Base-by-base conservation (phyloP, 2,113 vertebrate genomes). In the Archilochus colubris region DNA sequence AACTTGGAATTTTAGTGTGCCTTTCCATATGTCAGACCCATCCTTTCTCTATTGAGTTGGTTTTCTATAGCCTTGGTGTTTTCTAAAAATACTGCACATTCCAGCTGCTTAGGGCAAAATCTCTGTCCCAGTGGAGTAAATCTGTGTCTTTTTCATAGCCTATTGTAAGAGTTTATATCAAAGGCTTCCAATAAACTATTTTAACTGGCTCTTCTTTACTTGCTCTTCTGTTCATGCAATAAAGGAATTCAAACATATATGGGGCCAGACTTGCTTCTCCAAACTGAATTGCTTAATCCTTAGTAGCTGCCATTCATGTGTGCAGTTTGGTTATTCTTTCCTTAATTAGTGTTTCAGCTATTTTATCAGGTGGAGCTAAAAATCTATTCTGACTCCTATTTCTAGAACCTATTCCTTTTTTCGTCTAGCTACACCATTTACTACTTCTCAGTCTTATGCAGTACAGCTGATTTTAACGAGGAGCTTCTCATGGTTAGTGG, bases 321-420 rank as follows among this genome's bases (percentile, higher is more conserved):
- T 81, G 64, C 59, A 74, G 53, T 91, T 86, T 77, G 36, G 51
- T 93, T 88, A 77, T 33, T 86, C 75, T 58, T 7, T 68, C 54
- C 82, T 91, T 94, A 91, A 94, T 95, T 86, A 94, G 43, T n/a
- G 86, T 81, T 94, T 94, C 86, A 92, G 40, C 64, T 88, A 36
- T 81, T 94, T 88, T 73, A 79, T 44, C 69, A 82, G 61, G 30
- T 92, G 25, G 48, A 48, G 43, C 59, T 44, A 30, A 88, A 91
- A 92, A 88, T 70, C 55, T 88, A 31, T 89, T 40, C 51, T 51
- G 51, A 54, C 72, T 91, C 46, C 31, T 78, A 8, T 66, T 95
- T 53, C 77, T 91, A 31, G 53, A 78, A 82, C 82, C 74, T 82
- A 50, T 75, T 84, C 86, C 44, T 78, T 76, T 86, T 89, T 94